phyloP scores from a whole-genome alignment of 2,113 vertebrate genomes.

The Cyanoliseus patagonus region DNA sequence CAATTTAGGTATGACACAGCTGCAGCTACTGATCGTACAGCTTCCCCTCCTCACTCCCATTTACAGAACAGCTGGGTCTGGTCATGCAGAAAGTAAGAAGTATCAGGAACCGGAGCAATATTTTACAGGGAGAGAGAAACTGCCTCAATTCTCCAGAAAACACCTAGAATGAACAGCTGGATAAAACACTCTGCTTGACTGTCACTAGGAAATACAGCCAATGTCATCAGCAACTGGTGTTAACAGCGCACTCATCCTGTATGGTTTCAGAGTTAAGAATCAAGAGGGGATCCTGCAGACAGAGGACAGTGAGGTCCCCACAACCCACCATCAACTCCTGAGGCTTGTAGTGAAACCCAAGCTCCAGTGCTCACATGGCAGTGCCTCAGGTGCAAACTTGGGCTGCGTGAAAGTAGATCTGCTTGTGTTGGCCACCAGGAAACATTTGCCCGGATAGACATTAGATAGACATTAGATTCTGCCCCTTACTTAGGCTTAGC shows the following conservation, averaged over 20 bases:
- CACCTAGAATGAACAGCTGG: background rate
- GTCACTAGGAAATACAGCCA: background rate
- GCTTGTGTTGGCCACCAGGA: background rate
- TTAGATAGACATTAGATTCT: background rate
- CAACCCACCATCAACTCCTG: background rate
- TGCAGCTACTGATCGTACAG: background rate
- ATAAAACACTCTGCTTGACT: background rate
- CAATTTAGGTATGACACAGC: background rate
- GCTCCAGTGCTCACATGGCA: accelerated
- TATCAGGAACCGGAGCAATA: background rate
- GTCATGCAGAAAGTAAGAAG: background rate
- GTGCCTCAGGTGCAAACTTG: background rate
- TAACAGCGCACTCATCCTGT: background rate
- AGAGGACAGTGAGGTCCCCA: accelerated
- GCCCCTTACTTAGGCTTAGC: background rate
- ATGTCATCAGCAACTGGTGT: accelerated
- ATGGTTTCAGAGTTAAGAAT: background rate
- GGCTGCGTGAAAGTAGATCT: background rate
- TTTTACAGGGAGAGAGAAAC: background rate
- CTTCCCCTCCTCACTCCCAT: background rate
- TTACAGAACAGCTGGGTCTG: background rate
- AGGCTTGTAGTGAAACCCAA: background rate
- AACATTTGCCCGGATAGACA: background rate
- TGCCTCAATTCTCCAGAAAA: background rate
- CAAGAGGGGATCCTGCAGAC: background rate